These are phyloP conservation scores for Cyphomyrus discorhynchus DNA, from an alignment of 2,113 vertebrate species.

Conservation along the genomic window DNA sequence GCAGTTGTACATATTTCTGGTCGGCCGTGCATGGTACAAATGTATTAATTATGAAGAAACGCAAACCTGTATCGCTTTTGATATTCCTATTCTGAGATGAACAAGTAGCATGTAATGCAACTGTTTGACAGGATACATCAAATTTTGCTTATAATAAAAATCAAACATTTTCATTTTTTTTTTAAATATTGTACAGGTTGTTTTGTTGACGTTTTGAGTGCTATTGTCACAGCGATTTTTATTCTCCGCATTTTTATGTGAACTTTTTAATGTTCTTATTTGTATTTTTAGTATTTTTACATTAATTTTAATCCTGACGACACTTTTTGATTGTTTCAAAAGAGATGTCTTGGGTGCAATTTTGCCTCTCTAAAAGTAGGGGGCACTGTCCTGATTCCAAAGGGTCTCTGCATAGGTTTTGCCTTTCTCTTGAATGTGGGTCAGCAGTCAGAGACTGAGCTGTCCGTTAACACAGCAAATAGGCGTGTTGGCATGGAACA, in stretches of 20 bases:
- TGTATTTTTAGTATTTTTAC: conserved; percentile 96
- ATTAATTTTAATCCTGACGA: conserved; percentile 99
- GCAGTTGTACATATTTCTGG: conserved; percentile 99
- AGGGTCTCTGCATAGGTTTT: conserved; percentile 98
- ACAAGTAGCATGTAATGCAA: conserved; percentile 99
- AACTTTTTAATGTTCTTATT: conserved; percentile 97
- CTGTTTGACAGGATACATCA: conserved; percentile 99
- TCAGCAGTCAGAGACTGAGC: conserved; percentile 98
- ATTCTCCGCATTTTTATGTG: conserved; percentile 86
- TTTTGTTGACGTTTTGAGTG: conserved; percentile 66
- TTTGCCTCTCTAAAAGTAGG: conserved; percentile 95
- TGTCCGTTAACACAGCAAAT: conserved; percentile 96
- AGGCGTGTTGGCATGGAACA: conserved; percentile 95
- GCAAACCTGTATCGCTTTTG: conserved; percentile 99
- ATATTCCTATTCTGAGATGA: conserved; percentile 99
- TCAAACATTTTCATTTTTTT: conserved; percentile 96
- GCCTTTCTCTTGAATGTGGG: conserved; percentile 98
- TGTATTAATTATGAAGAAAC: conserved; percentile 99
- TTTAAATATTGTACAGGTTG: conserved; percentile 94
- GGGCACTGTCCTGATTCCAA: conserved; percentile 99
- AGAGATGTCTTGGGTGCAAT: conserved; percentile 99
- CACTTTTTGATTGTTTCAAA: conserved; percentile 99
- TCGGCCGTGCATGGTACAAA: conserved; percentile 99
- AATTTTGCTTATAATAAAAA: conserved; percentile 99
- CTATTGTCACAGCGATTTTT: conserved; percentile 84